These are phyloP conservation scores for Zaprionus vittiger DNA, from an alignment of 1,140 invertebrate genomes.

Conservation along the genomic window DNA sequence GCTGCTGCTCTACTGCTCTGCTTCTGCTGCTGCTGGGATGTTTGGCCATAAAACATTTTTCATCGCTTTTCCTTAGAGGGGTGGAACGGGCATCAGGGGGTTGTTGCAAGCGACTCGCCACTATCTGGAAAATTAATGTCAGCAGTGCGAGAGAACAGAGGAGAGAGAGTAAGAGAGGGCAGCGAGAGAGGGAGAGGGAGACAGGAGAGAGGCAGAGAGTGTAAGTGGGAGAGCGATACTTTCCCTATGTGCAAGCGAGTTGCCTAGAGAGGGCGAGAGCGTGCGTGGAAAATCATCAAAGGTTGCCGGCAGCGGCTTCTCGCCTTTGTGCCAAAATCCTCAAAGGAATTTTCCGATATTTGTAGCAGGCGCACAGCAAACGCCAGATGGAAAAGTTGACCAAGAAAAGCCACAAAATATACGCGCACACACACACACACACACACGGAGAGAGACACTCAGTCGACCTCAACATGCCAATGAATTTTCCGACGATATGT, in stretches of 20 bases:
- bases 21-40: constrained; percentile 25
- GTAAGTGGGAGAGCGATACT: neutral
- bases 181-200: constrained; percentile 7
- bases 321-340: constrained; percentile 83
- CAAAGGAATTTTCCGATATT: constrained; percentile 84
- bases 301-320: constrained; percentile 78
- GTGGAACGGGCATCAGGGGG: constrained; percentile 62
- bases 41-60: constrained; percentile 75
- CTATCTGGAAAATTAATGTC: constrained; percentile 71
- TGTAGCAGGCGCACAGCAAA: constrained; percentile 76
- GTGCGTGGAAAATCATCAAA: constrained; percentile 80
- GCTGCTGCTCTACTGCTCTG: constrained; percentile 33
- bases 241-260: constrained; percentile 3
- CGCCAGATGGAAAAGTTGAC: constrained; percentile 68
- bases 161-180: constrained; percentile 3
- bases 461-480: constrained; percentile 58
- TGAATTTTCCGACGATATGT: constrained; percentile 73
- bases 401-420: constrained; percentile 73
- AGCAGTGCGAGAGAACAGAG: neutral
- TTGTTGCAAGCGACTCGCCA: constrained; percentile 70
- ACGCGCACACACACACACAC: constrained; percentile 28
- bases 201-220: neutral
- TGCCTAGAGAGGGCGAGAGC: constrained; percentile 27
- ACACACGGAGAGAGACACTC: constrained; percentile 7
- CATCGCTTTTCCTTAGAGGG: constrained; percentile 35